A percentile compares a stretch with the other conserved stretches of the same genome.
phyloP scores from a whole-genome alignment of 2,888 invertebrate species.

The Anoplius nigerrimus region DNA sequence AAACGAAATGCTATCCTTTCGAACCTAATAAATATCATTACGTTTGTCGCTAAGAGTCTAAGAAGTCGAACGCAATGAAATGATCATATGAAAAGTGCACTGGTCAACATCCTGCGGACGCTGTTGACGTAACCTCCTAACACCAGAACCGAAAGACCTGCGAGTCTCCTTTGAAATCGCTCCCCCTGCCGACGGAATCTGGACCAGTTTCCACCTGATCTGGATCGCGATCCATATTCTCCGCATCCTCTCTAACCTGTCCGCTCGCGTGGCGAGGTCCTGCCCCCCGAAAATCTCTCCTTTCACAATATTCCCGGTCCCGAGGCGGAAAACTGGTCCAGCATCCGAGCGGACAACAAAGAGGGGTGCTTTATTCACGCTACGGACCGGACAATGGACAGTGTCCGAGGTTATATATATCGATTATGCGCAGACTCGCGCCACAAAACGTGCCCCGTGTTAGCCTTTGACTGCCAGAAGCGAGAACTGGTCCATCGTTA shows the following conservation, averaged over 20 bases:
- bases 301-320: slow-evolving; percentile 24
- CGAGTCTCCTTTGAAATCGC: slow-evolving; percentile 7
- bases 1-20: too few species aligned
- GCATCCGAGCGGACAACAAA: slow-evolving; percentile 22
- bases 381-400: slow-evolving; percentile 54
- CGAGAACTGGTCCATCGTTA: slow-evolving; percentile 48
- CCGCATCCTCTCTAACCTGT: slow-evolving; percentile 64
- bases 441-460: slow-evolving; percentile 65
- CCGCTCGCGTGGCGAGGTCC: slow-evolving; percentile 68
- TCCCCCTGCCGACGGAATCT: slow-evolving; percentile 39
- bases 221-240: slow-evolving; percentile 64
- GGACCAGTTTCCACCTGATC: slow-evolving; percentile 75
- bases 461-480: slow-evolving; percentile 59
- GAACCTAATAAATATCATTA: too few species aligned
- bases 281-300: slow-evolving; percentile 43
- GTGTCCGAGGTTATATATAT: slow-evolving; percentile 59
- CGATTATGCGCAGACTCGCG: slow-evolving; percentile 54
- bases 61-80: too few species aligned
- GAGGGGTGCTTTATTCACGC: slow-evolving; percentile 63
- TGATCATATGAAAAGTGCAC: too few species aligned
- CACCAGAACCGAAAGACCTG: too few species aligned
- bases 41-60: too few species aligned
- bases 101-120: too few species aligned
- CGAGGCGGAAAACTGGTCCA: slow-evolving; percentile 64
- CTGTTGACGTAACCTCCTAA: neutral